A percentile compares a stretch with the other conserved stretches of the same genome.
phyloP scores from a whole-genome alignment of 2,797 vertebrate species.

The Hipposideros larvatus region DNA sequence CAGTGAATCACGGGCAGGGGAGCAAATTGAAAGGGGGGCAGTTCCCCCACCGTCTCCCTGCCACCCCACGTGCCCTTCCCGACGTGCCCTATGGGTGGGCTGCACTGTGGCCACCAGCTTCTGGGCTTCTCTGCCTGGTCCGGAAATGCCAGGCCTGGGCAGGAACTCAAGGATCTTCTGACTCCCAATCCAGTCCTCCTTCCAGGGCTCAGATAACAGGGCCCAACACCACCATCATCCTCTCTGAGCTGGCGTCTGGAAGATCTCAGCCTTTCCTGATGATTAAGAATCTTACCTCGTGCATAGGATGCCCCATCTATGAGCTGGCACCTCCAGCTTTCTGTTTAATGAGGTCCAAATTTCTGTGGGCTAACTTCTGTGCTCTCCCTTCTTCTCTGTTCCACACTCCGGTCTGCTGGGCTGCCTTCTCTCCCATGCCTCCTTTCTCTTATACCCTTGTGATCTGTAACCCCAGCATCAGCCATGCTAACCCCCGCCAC shows the following conservation, averaged over 20 bases:
- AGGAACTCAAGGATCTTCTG: neutral
- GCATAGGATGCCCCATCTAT: neutral
- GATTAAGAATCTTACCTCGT: neutral
- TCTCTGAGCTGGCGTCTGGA: neutral
- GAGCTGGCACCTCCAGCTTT: neutral
- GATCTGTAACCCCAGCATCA: neutral
- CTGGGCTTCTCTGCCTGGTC: neutral
- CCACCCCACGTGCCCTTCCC: neutral
- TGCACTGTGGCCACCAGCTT: neutral
- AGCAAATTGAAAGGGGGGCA: neutral
- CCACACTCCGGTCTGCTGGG: neutral
- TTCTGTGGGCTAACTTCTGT: rapidly evolving
- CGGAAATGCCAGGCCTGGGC: neutral
- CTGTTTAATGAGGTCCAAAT: neutral
- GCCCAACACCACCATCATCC: neutral
- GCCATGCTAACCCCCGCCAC: neutral
- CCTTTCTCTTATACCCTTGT: neutral
- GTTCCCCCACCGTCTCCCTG: neutral
- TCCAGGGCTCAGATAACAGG: neutral
- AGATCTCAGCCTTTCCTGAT: neutral
- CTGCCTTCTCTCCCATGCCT: neutral
- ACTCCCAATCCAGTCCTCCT: neutral
- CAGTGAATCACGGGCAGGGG: slow-evolving; percentile 43
- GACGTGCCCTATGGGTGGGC: neutral
- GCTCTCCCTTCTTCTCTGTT: neutral